Evolutionary conservation across 2,888 invertebrate genomes (phyloP).

Genomic region (Harpagoxenus sublaevis): DNA sequence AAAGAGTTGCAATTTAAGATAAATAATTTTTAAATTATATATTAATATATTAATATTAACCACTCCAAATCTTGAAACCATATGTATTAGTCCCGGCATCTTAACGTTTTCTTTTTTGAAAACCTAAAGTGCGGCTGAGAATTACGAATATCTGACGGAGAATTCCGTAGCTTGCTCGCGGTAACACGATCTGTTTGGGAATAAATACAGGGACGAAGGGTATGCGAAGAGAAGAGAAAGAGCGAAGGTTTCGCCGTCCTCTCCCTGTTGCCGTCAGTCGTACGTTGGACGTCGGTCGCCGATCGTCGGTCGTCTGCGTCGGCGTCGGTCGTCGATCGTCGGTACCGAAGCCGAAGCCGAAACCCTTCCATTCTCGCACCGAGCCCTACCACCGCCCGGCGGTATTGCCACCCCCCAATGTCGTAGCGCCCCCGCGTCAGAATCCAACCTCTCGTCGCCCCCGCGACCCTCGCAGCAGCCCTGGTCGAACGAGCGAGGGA

Average conservation of each 20-base stretch:
- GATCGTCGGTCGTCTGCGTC: constrained; percentile 7
- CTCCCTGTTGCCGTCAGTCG: constrained; percentile 32
- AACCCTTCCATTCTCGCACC: constrained; percentile 43
- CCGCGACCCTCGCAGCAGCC: constrained; percentile 65
- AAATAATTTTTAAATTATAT: neutral
- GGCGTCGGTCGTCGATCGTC: constrained; percentile 45
- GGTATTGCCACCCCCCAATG: constrained; percentile 71
- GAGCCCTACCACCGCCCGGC: constrained; percentile 58
- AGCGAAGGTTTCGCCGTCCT: constrained; percentile 36
- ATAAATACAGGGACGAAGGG: constrained; percentile 60
- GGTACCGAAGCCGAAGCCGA: constrained; percentile 38
- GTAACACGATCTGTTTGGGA: constrained; percentile 78
- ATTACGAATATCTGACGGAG: constrained; percentile 61
- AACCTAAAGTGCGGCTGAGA: constrained; percentile 24
- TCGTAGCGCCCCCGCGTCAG: constrained; percentile 68
- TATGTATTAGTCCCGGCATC: neutral
- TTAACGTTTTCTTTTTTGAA: neutral
- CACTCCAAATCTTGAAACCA: neutral
- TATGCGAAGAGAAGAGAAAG: constrained; percentile 42
- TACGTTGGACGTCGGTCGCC: constrained; percentile 34
- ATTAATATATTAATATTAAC: neutral
- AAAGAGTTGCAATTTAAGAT: neutral
- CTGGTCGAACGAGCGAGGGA: constrained; percentile 75
- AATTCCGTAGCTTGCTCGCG: constrained; percentile 64
- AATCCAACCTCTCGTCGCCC: constrained; percentile 69